Base-by-base conservation (phyloP, 2,888 invertebrate species). In the Diogma glabrata region DNA sequence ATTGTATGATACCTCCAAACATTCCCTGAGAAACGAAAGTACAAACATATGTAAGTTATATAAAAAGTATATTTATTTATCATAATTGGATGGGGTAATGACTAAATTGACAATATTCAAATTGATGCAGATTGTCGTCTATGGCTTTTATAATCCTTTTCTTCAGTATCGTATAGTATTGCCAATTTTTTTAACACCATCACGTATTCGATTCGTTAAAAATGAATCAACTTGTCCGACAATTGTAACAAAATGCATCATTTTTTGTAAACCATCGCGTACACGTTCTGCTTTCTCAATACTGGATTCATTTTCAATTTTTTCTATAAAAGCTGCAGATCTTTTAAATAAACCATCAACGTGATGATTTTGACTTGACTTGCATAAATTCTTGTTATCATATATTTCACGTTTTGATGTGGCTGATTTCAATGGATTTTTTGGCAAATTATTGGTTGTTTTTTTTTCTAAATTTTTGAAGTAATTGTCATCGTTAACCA, bases 171-270 rank as follows among this genome's bases (percentile, higher is more conserved):
- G 8, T 70, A 70, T 19, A 72, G 59, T 10, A 68, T 59, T 12
- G 73, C 67, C 51, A 75, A 60, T 60, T 60, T 71, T 73, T 55
- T 65, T 66, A 30, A 75, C 63, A 14, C 73, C 56, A 12, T 60
- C 60, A 54, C 64, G 69, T 5, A 72, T 67, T 52, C 70, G 61
- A 50, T 73, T 73, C 2, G 71, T 68, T 43, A 75, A 58, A 57
- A 72, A 75, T 23, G 67, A 65, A 57, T 75, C 74, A 26, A 75
- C 66, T 59, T 75, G 72, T 3, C 73, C 74, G 50, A 74, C 61
- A 51, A 75, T 67, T 54, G 70, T 72, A 3, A 75, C 70, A 36
- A 75, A 60, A 56, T 72, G 70, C 49, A 74, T 68, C 63, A 75
- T 66, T 57, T 64, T 69, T 52, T 74, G 73, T 52, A 75, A 73